These are phyloP conservation scores for Donacobius atricapilla DNA, from an alignment of 2,113 vertebrate species.

Conservation along the genomic window DNA sequence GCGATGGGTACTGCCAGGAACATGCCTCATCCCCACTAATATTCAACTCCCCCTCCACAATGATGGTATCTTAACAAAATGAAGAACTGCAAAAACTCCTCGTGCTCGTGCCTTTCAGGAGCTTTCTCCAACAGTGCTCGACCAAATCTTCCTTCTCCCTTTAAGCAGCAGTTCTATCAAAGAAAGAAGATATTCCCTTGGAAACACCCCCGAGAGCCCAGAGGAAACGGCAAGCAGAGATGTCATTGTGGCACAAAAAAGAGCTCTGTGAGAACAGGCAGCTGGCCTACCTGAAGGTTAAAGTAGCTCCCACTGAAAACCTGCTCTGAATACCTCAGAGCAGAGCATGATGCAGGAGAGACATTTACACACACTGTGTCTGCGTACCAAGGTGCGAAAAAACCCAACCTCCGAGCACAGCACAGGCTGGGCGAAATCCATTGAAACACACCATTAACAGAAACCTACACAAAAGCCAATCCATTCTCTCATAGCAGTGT, in stretches of 20 bases:
- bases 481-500: background rate
- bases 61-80: background rate
- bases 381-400: background rate
- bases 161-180: background rate
- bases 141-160: background rate
- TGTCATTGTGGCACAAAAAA: background rate
- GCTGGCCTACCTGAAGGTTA: slow-evolving; percentile 52
- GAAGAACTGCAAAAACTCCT: background rate
- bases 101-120: background rate
- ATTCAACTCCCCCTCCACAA: background rate
- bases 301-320: background rate
- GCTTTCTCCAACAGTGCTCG: background rate
- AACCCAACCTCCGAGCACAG: background rate
- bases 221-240: background rate
- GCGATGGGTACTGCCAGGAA: background rate
- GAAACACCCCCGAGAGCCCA: background rate
- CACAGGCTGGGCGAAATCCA: background rate
- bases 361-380: background rate
- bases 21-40: background rate
- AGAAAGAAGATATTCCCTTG: background rate
- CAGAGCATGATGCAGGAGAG: background rate
- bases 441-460: slow-evolving; percentile 6
- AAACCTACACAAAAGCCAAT: slow-evolving; percentile 41
- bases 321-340: background rate
- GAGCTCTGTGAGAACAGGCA: background rate